These are phyloP conservation scores for Felis catus DNA, from an alignment of 2,113 vertebrate species.

Conservation along the genomic window F.catus_Fca126_mat1.0 CM031414.1:136008501-136009000, in stretches of 20 bases:
- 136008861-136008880: fast-evolving
- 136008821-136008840: no score
- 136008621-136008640: fast-evolving
- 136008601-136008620: fast-evolving
- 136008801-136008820: fast-evolving
- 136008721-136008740: fast-evolving
- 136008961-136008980: background rate
- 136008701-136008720: background rate
- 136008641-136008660: fast-evolving
- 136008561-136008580: background rate
- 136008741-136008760: background rate
- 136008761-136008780: background rate
- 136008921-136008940: background rate
- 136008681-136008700: background rate
- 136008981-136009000: background rate
- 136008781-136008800: background rate
- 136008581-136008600: background rate
- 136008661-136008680: background rate
- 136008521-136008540: background rate
- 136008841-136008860: background rate
- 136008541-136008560: background rate
- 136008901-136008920: background rate
- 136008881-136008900: background rate
- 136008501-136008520: background rate
- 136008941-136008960: background rate